phyloP scores from a whole-genome alignment of 2,113 vertebrate species.

The Copsychus sechellarum region DNA sequence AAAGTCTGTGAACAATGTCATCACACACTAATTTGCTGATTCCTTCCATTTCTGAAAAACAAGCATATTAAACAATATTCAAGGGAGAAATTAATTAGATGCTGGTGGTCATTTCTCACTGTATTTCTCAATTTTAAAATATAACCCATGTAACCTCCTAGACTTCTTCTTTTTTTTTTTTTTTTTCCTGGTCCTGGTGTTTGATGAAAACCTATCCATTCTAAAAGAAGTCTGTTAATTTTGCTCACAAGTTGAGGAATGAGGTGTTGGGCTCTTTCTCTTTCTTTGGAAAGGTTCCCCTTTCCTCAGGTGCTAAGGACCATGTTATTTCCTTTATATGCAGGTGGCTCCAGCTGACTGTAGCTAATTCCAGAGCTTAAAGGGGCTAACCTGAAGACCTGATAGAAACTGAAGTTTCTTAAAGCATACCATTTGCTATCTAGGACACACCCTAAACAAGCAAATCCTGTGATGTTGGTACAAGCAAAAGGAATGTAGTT shows the following conservation, averaged over 20 bases:
- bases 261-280: neutral
- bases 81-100: neutral
- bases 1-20: constrained; percentile 22
- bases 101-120: neutral
- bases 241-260: neutral
- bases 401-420: neutral
- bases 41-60: constrained; percentile 21
- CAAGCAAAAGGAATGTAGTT: neutral
- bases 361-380: neutral
- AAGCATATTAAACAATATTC: neutral
- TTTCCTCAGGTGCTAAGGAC: neutral
- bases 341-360: neutral
- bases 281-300: neutral
- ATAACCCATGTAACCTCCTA: neutral
- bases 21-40: neutral
- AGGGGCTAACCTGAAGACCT: neutral
- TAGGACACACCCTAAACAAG: neutral
- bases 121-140: neutral
- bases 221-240: neutral
- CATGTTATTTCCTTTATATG: neutral
- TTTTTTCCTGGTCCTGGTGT: neutral
- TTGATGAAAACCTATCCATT: neutral
- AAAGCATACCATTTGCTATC: neutral
- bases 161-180: neutral
- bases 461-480: neutral